These are phyloP conservation scores for Pachypanchax playfairii DNA, from an alignment of 2,113 vertebrate species.

Conservation along the genomic window DNA sequence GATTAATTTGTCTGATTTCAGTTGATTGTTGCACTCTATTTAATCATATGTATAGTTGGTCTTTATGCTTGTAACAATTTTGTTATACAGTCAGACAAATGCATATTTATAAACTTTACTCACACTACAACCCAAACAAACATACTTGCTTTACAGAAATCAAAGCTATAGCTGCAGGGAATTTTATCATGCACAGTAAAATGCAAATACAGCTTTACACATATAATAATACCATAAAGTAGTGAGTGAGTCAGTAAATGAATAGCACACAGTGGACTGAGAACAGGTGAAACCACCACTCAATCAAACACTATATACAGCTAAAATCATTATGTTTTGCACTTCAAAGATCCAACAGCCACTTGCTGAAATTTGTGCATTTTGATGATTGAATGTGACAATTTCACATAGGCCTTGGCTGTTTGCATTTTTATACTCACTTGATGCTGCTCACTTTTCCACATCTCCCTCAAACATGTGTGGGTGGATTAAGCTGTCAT, in stretches of 20 bases:
- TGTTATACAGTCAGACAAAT: background rate
- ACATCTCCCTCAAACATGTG: conserved; percentile 38
- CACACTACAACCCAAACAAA: background rate
- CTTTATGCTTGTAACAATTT: background rate
- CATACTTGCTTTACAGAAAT: background rate
- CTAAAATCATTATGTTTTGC: conserved; percentile 25
- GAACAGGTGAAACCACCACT: conserved; percentile 3
- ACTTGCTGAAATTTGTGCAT: conserved; percentile 17
- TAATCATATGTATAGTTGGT: background rate
- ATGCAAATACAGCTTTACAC: background rate
- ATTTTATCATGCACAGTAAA: background rate
- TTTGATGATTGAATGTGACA: conserved; percentile 42
- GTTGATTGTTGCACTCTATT: background rate
- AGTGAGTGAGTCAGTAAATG: background rate
- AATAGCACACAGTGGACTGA: background rate
- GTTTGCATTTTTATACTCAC: conserved; percentile 30
- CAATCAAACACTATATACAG: background rate
- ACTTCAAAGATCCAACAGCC: conserved; percentile 23
- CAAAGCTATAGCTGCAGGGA: background rate
- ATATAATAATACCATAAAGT: background rate
- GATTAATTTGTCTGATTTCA: background rate
- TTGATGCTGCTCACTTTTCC: conserved; percentile 28
- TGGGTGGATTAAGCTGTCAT: conserved; percentile 46
- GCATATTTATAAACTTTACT: background rate
- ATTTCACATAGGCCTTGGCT: conserved; percentile 35